Evolutionary conservation across 2,113 vertebrate genomes (phyloP).

Genomic region (Hippolais icterina): DNA sequence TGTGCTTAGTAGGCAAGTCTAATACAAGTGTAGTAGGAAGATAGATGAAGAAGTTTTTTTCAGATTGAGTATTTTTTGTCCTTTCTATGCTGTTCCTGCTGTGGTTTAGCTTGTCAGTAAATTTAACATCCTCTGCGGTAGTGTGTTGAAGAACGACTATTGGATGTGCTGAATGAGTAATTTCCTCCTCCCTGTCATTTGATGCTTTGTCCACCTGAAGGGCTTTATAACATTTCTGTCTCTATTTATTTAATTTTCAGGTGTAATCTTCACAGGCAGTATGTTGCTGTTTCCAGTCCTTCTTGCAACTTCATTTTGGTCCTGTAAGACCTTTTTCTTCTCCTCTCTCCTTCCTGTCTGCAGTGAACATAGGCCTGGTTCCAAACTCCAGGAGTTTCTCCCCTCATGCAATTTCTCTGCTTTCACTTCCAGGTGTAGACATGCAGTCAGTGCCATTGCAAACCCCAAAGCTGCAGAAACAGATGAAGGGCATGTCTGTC

Average conservation of each 20-base stretch:
- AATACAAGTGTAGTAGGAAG: not conserved
- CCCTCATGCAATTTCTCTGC: not conserved
- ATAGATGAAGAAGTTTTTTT: not conserved
- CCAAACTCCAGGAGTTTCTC: not conserved
- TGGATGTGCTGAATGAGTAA: not conserved
- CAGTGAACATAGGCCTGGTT: not conserved
- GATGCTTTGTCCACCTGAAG: not conserved
- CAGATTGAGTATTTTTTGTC: not conserved
- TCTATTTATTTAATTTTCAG: not conserved
- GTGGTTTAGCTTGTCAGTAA: not conserved
- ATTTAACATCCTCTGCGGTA: not conserved
- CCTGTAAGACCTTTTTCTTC: not conserved
- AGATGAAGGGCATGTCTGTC: not conserved
- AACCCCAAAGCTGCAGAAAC: fast-evolving
- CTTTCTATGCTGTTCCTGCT: not conserved
- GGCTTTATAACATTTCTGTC: not conserved
- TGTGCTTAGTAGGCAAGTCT: not conserved
- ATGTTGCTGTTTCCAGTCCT: constrained; percentile 9
- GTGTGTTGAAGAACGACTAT: fast-evolving
- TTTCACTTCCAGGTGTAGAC: not conserved
- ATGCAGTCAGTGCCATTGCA: not conserved
- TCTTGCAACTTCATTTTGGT: not conserved
- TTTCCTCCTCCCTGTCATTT: not conserved
- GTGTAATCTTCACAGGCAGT: not conserved
- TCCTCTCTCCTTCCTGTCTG: fast-evolving